A percentile compares a stretch with the other conserved stretches of the same genome.
Conservation (phyloP, 1,140 invertebrate genomes). For the Drosophila auraria region DNA sequence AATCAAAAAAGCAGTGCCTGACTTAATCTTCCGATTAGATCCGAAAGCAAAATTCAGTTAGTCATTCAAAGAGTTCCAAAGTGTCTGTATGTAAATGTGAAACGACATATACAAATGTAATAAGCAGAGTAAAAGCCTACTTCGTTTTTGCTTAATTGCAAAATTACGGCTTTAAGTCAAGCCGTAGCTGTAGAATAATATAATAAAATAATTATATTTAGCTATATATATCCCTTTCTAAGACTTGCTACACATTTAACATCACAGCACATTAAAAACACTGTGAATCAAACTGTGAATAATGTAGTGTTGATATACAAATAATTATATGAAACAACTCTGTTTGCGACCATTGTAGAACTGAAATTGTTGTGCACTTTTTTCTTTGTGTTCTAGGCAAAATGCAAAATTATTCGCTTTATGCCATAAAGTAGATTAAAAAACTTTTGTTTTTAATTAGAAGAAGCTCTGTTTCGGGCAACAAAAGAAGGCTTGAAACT, state of each 20-base stretch:
- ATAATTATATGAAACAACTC: not conserved
- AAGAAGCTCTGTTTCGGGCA: slow-evolving; percentile 64
- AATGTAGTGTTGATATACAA: too few relatives aligned
- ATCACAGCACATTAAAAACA: too few relatives aligned
- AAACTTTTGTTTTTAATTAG: slow-evolving; percentile 83
- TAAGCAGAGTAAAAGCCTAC: too few relatives aligned
- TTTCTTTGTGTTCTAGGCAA: slow-evolving; percentile 31
- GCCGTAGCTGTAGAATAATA: too few relatives aligned
- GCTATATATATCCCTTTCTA: too few relatives aligned
- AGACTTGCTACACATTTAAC: too few relatives aligned
- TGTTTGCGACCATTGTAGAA: not conserved
- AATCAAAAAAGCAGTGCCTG: slow-evolving; percentile 44
- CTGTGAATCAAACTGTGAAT: too few relatives aligned
- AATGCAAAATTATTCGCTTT: slow-evolving; percentile 74
- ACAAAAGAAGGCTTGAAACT: slow-evolving; percentile 63
- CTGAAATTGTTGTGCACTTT: not conserved
- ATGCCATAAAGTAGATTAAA: slow-evolving; percentile 81
- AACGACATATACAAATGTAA: not conserved
- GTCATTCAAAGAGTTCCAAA: not conserved
- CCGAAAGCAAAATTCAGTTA: slow-evolving; percentile 10
- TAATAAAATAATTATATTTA: too few relatives aligned
- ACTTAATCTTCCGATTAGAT: slow-evolving; percentile 30
- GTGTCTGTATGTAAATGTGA: slow-evolving; percentile 2
- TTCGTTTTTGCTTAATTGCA: not conserved
- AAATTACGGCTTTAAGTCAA: too few relatives aligned